A percentile compares a stretch with the other conserved stretches of the same genome.
Evolutionary conservation across 2,113 vertebrate species (phyloP).

Genomic region (Clarias gariepinus): DNA sequence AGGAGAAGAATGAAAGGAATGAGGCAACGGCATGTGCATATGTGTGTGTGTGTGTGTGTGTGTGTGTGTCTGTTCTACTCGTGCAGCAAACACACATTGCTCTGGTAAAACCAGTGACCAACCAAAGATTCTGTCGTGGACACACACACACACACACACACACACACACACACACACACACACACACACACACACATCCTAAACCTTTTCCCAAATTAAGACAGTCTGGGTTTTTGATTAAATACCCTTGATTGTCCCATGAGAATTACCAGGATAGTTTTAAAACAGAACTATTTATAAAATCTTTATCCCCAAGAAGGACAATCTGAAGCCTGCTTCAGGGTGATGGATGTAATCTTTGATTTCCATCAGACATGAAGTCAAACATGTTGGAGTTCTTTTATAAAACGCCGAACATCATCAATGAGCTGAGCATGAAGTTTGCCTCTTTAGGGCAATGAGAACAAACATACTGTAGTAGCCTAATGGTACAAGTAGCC

Average conservation of each 20-base stretch:
- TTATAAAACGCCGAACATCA: neutral
- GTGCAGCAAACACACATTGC: neutral
- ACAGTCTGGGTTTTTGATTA: neutral
- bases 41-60: neutral
- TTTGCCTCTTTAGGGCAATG: neutral
- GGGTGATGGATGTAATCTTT: neutral
- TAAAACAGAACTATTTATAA: neutral
- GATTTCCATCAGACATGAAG: neutral
- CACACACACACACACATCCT: neutral
- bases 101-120: neutral
- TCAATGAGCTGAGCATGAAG: neutral
- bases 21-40: neutral
- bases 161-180: neutral
- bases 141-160: neutral
- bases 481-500: neutral
- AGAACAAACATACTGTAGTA: neutral
- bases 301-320: neutral
- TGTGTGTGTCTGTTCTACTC: neutral
- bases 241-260: neutral
- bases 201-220: neutral
- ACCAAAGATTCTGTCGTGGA: neutral
- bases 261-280: neutral
- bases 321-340: neutral
- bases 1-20: conserved; percentile 27
- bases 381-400: too few species aligned